phyloP scores from a whole-genome alignment of 2,113 vertebrate species.

The Gavialis gangeticus region DNA sequence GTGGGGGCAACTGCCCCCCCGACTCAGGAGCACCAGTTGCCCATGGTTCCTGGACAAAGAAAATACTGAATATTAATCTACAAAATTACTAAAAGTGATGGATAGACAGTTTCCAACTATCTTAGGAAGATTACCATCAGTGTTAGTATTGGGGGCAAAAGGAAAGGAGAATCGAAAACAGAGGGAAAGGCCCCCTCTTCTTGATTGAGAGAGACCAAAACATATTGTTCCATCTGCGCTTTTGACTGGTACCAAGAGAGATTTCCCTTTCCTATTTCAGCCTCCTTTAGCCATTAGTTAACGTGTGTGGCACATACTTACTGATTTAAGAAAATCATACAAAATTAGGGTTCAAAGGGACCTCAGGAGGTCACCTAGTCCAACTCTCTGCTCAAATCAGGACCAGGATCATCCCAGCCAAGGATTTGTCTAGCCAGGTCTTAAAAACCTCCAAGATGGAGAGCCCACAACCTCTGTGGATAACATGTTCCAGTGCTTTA shows the following conservation, averaged over 20 bases:
- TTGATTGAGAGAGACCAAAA: not conserved
- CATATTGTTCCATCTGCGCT: no score
- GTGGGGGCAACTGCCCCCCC: no score
- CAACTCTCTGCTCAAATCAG: no score
- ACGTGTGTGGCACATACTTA: constrained; percentile 28
- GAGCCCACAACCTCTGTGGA: no score
- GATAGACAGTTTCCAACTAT: not conserved
- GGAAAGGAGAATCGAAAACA: not conserved
- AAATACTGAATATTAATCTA: not conserved
- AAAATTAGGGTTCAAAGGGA: no score
- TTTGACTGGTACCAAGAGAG: not conserved
- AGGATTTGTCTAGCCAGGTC: no score
- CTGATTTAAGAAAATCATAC: not conserved
- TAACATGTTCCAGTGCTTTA: no score
- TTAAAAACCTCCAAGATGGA: no score
- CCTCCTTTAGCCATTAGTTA: not conserved
- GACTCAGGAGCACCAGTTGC: no score
- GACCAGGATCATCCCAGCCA: no score
- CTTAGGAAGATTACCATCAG: not conserved
- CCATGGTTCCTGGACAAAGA: not conserved
- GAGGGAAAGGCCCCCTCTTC: constrained; percentile 12
- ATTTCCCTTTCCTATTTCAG: not conserved
- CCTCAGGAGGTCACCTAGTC: no score
- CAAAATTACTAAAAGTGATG: not conserved
- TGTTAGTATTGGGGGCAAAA: not conserved